phyloP scores from a whole-genome alignment of 35 echinoderm and acorn worm species.

The Patiria miniata region DNA sequence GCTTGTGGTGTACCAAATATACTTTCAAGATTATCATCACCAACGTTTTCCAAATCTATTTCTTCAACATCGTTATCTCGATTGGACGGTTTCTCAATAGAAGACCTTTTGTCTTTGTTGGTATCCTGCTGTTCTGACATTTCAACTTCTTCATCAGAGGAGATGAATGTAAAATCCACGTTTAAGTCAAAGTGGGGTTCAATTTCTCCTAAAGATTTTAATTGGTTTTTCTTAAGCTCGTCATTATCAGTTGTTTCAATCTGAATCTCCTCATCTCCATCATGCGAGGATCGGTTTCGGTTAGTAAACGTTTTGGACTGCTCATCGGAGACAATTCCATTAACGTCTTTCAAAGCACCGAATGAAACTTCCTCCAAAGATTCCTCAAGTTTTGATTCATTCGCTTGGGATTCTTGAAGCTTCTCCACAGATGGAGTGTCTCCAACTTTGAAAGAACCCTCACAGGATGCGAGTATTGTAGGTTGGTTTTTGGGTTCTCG shows the following conservation, averaged over 20 bases:
- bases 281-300: background rate
- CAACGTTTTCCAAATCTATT: background rate
- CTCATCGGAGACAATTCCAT: background rate
- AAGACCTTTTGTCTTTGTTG: background rate
- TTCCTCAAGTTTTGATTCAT: too few species aligned
- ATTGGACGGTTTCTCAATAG: background rate
- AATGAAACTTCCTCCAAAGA: background rate
- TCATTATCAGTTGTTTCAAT: too few species aligned
- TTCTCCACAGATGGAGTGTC: background rate
- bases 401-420: too few species aligned
- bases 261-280: background rate
- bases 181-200: slow-evolving; percentile 12
- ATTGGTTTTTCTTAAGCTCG: too few species aligned
- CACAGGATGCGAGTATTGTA: background rate
- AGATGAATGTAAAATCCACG: background rate
- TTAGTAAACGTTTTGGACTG: background rate
- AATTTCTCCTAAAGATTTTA: background rate
- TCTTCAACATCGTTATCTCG: background rate
- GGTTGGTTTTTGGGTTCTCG: background rate
- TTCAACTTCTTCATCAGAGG: background rate
- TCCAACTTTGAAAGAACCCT: background rate
- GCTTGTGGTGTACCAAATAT: background rate
- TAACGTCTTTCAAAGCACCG: background rate
- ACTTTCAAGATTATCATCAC: background rate
- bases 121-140: background rate